Evolutionary conservation across 2,888 invertebrate species (phyloP), one percentile per base, ranked within the genome.

Genomic region (Drosophila birchii): DNA sequence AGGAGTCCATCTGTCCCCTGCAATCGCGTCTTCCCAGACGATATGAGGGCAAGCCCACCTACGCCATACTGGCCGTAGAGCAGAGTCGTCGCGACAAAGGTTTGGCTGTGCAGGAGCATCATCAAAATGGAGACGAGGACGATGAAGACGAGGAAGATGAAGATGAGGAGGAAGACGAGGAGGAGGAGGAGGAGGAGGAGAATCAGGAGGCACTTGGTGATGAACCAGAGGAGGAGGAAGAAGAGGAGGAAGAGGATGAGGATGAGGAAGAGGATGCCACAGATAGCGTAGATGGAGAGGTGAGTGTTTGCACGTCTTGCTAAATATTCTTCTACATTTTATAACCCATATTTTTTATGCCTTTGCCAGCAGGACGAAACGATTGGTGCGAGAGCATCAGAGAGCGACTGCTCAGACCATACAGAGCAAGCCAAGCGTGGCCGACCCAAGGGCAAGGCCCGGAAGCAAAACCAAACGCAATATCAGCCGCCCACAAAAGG

Each of bases 11-110:
- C 12, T 88, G 90, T 51, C 88, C 90, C 32, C 67, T 86, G 32
- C 84, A 88, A 47, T 88, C 88, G 18, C 90, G 89, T 51, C 75
- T 81, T 32, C 88, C 89, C 6, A 86, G 89, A 26, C 88, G 91
- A 1, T 93, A 92, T 62, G 86, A 89, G 38, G 93, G 93, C 9
- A 91, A 86, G 58, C 92, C 93, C 7, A 93, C 93, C 6, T 92
- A 92, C 82, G 93, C 93, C 66, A 93, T 93, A 72, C 47, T 92
- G 38, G 89, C 90, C 43, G 87, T 92, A 59, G 91, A 92, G 78
- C 90, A 90, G 55, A 79, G 88, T 63, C 82, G 92, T 58, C 90
- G 89, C 60, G 86, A 88, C 39, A 92, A 90, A 72, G 91, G 92
- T 8, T 84, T 91, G 32, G 73, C 82, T 3, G 89, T 82, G 44